Base-by-base conservation (phyloP, 2,113 vertebrate genomes). In the Diadophis punctatus region DNA sequence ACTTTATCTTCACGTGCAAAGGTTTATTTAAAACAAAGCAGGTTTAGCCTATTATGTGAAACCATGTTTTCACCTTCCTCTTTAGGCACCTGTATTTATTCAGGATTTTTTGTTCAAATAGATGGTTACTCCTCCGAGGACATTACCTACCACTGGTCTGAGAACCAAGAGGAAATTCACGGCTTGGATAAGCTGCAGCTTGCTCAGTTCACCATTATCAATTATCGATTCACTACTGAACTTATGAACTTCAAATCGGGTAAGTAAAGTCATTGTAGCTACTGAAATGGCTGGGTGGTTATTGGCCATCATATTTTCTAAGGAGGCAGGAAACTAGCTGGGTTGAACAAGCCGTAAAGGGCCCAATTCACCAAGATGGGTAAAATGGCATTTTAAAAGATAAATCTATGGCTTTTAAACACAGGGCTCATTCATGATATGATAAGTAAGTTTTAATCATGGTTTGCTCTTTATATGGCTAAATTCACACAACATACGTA, bases 71-170 rank as follows among this genome's bases (percentile, higher is more conserved):
- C 8, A 25, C 56, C 56, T 94, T 85, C 18, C 52, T 86, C 89
- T 92, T 52, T 93, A 49, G 80, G 90, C 89, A 93, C 14, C 43
- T 46, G 89, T 90, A 39, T 84, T 91, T 43, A 91, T 93, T 96
- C 88, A 60, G 74, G 18, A 16, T 91, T 94, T 93, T 95, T 93
- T 58, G 96, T 68, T 34, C 0, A 7, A 95, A 49, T 96, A 99
- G 99, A 99, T 43, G 99, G 99, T 53, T 99, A 99, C 97, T 99
- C 99, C 22, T 99, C 99, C 3, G 99, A 99, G 94, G 99, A 99
- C 94, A 99, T 99, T 0, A 97, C 99, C 52, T 99, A 99, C 96
- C 98, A 99, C 96, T 99, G 99, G 99, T 99, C 99, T 0, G 99
- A 99, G 92, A 99, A 98, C 97, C 99, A 99, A 96, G 98, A 96